Base-by-base conservation (phyloP, 2,888 invertebrate species). In the Nymphalis urticae region DNA sequence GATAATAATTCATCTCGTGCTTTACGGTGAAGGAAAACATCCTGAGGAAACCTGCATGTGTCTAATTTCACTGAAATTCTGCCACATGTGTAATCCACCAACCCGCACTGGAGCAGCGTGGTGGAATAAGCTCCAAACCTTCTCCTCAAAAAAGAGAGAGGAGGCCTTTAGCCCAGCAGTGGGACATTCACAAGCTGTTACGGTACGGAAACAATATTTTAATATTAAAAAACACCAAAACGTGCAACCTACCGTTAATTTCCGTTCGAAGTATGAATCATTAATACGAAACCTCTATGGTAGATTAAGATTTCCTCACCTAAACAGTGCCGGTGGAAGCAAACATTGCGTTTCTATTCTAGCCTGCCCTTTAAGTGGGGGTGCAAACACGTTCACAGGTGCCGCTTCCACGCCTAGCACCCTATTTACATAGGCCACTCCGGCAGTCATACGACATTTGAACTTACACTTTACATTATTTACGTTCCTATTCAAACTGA, bases 281-380 rank as follows among this genome's bases (percentile, higher is more conserved):
- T 68, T 66, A 72, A 71, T 64, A 65, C 61, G 62, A 67, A 71
- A 75, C 71, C 68, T 70, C 75, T 73, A 70, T 58, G 68, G 72
- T 74, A 78, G 77, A 89, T 90, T 89, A 90, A 87, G 86, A 87
- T 85, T 89, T 88, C 88, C 87, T 86, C 89, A 86, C 86, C 86
- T 70, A 72, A 63, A 60, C 75, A 69, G 80, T 79, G 78, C 82
- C 83, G 84, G 81, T 83, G 82, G 79, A 77, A 76, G 79, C 82
- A 88, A 88, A 88, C 87, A 87, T 76, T 89, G 88, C 89, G 82
- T 82, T 85, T 81, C 83, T 83, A 80, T 91, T 91, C 81, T 83
- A 84, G 84, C 89, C 80, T 80, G 80, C 79, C 79, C 76, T 82
- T 83, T 90, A 92, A 92, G 87, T 91, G 86, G 85, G 85, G 86